Conservation (phyloP, 2,888 invertebrate genomes). For the Belgica antarctica region DNA sequence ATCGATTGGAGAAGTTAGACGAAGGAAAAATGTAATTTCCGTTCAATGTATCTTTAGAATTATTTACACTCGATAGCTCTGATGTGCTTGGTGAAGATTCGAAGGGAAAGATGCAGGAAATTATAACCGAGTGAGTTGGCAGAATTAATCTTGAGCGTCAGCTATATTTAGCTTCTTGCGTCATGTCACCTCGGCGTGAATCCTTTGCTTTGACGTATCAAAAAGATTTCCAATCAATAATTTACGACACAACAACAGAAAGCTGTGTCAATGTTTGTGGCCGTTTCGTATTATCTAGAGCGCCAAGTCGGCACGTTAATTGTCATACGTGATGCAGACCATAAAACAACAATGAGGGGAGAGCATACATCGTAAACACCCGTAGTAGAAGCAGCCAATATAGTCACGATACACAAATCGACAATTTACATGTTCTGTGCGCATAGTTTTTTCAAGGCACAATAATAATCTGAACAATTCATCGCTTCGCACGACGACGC, state of each 20-base stretch:
- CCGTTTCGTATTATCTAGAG: no score
- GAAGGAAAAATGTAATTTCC: neutral
- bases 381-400: neutral
- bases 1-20: neutral
- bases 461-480: slow-evolving; percentile 7
- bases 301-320: neutral
- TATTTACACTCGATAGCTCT: slow-evolving; percentile 9
- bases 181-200: neutral
- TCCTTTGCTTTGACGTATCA: no score
- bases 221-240: no score
- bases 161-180: neutral
- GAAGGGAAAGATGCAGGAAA: neutral
- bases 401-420: slow-evolving; percentile 10
- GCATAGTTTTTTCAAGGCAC: neutral
- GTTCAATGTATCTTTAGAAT: slow-evolving; percentile 1
- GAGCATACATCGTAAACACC: slow-evolving; percentile 6
- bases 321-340: neutral
- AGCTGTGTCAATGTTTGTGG: no score
- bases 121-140: neutral
- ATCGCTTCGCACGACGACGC: neutral
- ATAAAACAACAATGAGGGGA: neutral
- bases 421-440: neutral
- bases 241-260: neutral
- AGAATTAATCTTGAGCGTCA: neutral
- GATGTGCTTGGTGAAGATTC: neutral